Evolutionary conservation across 2,113 vertebrate genomes (phyloP).

Genomic region (Hiodon alosoides): DNA sequence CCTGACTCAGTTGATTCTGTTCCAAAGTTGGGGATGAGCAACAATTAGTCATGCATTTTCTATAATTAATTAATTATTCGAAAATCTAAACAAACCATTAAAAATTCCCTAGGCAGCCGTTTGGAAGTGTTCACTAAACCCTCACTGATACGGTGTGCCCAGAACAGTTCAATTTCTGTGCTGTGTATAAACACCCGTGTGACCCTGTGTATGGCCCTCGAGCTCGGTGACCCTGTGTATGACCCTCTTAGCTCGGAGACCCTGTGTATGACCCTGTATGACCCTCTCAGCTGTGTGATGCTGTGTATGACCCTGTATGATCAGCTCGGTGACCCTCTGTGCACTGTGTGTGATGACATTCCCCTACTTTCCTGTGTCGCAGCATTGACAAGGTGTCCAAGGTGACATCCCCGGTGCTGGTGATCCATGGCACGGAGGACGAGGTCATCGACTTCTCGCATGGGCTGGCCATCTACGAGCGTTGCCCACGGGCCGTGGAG

Average conservation of each 20-base stretch:
- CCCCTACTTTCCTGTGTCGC: slow-evolving; percentile 12
- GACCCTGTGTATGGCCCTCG: too few relatives aligned
- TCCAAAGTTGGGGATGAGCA: slow-evolving; percentile 24
- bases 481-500: slow-evolving; percentile 87
- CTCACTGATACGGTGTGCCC: too few relatives aligned
- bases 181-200: too few relatives aligned
- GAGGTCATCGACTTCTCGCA: slow-evolving; percentile 98
- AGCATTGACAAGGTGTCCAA: slow-evolving; percentile 98
- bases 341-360: background rate
- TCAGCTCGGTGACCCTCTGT: too few relatives aligned
- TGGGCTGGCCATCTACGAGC: slow-evolving; percentile 93
- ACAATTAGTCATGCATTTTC: slow-evolving; percentile 27
- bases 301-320: too few relatives aligned
- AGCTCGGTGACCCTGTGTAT: too few relatives aligned
- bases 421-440: slow-evolving; percentile 94
- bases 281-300: background rate
- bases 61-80: slow-evolving; percentile 25
- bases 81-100: background rate
- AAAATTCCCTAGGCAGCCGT: background rate
- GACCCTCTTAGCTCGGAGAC: too few relatives aligned
- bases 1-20: slow-evolving; percentile 25
- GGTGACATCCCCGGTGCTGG: slow-evolving; percentile 88
- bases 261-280: background rate
- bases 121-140: too few relatives aligned
- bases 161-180: too few relatives aligned